Conservation (phyloP, 2,797 vertebrate species). For the Amblyopsis hoosieri region DNA sequence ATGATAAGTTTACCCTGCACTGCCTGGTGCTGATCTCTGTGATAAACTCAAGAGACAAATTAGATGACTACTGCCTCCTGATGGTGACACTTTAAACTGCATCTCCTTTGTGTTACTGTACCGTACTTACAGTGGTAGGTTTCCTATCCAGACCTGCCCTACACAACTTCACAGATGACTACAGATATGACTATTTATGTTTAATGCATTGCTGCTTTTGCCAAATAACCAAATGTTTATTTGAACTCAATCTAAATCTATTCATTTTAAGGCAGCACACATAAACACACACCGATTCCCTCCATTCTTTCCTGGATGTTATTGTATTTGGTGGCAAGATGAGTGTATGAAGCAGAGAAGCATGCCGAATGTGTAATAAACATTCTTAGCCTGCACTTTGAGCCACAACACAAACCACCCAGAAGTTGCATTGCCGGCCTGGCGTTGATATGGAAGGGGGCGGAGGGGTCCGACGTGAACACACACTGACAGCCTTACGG, state of each 20-base stretch:
- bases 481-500: slow-evolving; percentile 70
- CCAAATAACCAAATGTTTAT: too few species aligned
- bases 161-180: not conserved
- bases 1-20: slow-evolving; percentile 54
- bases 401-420: slow-evolving; percentile 51
- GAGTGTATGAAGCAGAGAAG: slow-evolving; percentile 13
- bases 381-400: slow-evolving; percentile 44
- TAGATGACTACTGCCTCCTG: slow-evolving; percentile 68
- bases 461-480: slow-evolving; percentile 49
- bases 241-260: too few species aligned
- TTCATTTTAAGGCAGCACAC: not conserved
- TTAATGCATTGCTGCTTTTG: not conserved
- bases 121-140: not conserved
- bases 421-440: slow-evolving; percentile 64
- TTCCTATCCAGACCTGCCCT: slow-evolving; percentile 43
- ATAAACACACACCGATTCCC: not conserved
- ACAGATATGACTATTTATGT: not conserved
- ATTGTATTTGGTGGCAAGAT: slow-evolving; percentile 21
- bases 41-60: slow-evolving; percentile 50
- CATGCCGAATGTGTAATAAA: slow-evolving; percentile 32
- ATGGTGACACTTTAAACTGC: slow-evolving; percentile 53
- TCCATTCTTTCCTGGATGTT: slow-evolving; percentile 10
- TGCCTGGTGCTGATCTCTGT: slow-evolving; percentile 31
- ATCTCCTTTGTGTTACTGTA: slow-evolving; percentile 48
- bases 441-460: slow-evolving; percentile 24